Percentiles rank a stretch among this genome's conserved stretches.
Conservation (phyloP, 2,888 invertebrate species). For the Drosophila recens region DNA sequence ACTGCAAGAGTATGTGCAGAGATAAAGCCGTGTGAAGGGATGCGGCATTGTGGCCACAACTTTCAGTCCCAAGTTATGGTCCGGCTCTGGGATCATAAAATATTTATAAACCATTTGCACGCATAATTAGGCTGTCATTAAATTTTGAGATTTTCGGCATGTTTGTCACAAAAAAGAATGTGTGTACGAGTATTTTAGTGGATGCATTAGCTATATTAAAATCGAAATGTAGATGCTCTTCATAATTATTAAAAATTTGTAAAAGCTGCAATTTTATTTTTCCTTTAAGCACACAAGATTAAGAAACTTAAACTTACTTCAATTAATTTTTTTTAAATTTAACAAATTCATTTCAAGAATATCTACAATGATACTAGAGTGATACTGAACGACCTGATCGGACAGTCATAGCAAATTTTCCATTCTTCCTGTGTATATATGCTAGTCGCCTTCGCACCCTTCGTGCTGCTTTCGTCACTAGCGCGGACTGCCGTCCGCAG, state of each 20-base stretch:
- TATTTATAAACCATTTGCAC: constrained; percentile 84
- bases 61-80: constrained; percentile 57
- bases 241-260: neutral
- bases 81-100: constrained; percentile 68
- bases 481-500: no score
- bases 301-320: no score
- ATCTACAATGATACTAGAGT: no score
- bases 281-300: no score
- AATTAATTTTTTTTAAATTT: no score
- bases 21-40: constrained; percentile 11
- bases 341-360: no score
- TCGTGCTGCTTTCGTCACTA: no score
- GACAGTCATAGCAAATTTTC: no score
- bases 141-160: constrained; percentile 77
- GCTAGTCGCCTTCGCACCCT: no score
- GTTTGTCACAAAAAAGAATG: constrained; percentile 31
- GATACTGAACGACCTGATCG: no score
- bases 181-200: neutral
- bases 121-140: constrained; percentile 84
- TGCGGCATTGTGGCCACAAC: constrained; percentile 37
- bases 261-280: neutral
- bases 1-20: constrained; percentile 14
- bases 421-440: no score
- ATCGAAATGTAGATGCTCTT: neutral
- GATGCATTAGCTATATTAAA: neutral